Evolutionary conservation across 1,140 invertebrate species (phyloP).

Genomic region (Heliconius hewitsoni): DNA sequence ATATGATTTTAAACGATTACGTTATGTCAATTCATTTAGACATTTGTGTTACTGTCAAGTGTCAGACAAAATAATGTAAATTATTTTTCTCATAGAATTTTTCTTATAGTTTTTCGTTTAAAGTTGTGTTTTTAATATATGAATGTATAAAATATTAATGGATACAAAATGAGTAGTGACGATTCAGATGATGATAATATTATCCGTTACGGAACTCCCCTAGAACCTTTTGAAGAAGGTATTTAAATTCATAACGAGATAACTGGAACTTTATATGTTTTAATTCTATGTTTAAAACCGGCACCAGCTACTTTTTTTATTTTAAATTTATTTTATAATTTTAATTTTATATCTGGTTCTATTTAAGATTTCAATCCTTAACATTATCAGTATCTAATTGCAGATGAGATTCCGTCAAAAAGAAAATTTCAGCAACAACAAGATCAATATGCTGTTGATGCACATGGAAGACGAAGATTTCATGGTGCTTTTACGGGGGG

Average conservation of each 20-base stretch:
- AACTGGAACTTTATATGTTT: neutral
- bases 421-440: constrained; percentile 89
- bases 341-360: neutral
- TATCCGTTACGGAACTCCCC: constrained; percentile 87
- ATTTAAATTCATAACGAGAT: neutral
- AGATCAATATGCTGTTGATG: constrained; percentile 95
- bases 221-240: constrained; percentile 91
- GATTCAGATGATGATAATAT: constrained; percentile 85
- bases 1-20: too few species aligned
- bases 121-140: neutral
- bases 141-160: neutral
- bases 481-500: constrained; percentile 99
- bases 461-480: constrained; percentile 94
- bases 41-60: neutral
- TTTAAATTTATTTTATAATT: neutral
- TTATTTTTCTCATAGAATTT: neutral
- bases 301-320: neutral
- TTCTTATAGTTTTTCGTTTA: neutral
- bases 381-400: neutral
- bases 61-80: neutral
- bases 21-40: neutral
- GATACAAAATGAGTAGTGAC: constrained; percentile 56
- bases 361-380: neutral
- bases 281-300: neutral
- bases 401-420: constrained; percentile 90